phyloP scores from a whole-genome alignment of 2,113 vertebrate species.

The Anguilla rostrata region DNA sequence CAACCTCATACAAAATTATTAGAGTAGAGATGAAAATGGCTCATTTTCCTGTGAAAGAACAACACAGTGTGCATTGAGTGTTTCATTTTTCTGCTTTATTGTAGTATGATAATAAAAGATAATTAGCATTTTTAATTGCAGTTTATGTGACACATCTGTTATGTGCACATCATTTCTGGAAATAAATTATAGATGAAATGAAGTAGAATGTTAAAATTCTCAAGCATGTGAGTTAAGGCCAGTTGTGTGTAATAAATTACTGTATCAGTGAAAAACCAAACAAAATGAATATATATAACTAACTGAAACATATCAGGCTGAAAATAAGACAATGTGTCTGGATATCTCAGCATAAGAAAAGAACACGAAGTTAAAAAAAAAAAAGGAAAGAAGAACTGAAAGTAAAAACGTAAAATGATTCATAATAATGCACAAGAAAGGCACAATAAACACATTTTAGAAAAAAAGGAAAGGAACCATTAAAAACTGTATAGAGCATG shows the following conservation, averaged over 20 bases:
- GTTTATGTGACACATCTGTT: conserved; percentile 73
- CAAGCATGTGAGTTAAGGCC: conserved; percentile 90
- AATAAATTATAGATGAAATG: conserved; percentile 87
- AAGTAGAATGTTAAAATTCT: conserved; percentile 78
- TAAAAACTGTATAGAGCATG: conserved; percentile 37
- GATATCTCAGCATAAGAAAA: conserved; percentile 28
- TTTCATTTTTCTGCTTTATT: conserved; percentile 76
- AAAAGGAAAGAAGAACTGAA: conserved; percentile 31
- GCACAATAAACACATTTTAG: conserved; percentile 68
- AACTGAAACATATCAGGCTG: conserved; percentile 34
- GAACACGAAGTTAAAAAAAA: conserved; percentile 24
- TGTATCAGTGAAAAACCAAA: conserved; percentile 64
- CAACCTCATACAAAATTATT: background rate
- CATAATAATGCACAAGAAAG: conserved; percentile 71
- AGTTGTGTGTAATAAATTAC: conserved; percentile 81
- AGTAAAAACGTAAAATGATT: conserved; percentile 19
- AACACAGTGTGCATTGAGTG: conserved; percentile 24
- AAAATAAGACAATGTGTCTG: conserved; percentile 28
- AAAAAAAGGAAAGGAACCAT: conserved; percentile 47
- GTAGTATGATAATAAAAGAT: conserved; percentile 76
- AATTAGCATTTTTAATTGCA: conserved; percentile 76
- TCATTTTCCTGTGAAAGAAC: background rate
- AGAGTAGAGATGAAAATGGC: background rate
- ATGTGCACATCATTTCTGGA: conserved; percentile 80
- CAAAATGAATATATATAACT: conserved; percentile 37